Base-by-base conservation (phyloP, 35 echinoderm and acorn worm genomes). In the Lytechinus pictus region DNA sequence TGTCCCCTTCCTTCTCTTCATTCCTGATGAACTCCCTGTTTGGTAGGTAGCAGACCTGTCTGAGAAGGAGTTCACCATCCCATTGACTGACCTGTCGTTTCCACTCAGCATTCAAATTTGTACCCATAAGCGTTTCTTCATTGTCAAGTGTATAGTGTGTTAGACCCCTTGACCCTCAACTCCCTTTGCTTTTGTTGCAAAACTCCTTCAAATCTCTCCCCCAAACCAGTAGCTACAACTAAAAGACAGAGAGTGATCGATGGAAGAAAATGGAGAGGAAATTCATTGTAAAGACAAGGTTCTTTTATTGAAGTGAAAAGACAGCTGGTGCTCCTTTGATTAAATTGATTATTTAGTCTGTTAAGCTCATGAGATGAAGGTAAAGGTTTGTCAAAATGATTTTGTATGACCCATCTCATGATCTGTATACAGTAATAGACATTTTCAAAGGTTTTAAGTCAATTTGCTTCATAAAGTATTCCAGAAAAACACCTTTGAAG, bases 91-190 rank as follows among this genome's bases (percentile, higher is more conserved):
- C 66, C 66, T 79, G 66, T 79, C 66, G 66, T 79, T 79, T 79
- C 66, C 66, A 79, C 66, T 79, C 66, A 79, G 66, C 19, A 79
- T 79, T 79, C 66, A 79, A 79, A 79, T 79, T 79, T 79, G 66
- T 79, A 79, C 66, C 66, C 66, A 79, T 79, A 79, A 79, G 66
- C 66, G 3, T 79, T 14, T 79, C 4, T 24, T 79, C 66, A 79
- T 79, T 79, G 66, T 79, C 19, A 79, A 79, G 66, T 79, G 66
- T 79, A 79, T 79, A 79, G 66, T 24, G 21, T 79, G 66, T 79
- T 14, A 79, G 19, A 19, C 66, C 66, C 66, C 66, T 79, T 79
- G 66, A 79, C 66, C 66, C 66, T 79, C 66, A n/a, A 24, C 66
- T 79, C 66, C 66, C 4, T 0, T 16, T 19, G 66, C 66, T 79